Evolutionary conservation across 2,888 invertebrate species (phyloP), one percentile per base, ranked within the genome.

Genomic region (Trypoxylon attenuatum): DNA sequence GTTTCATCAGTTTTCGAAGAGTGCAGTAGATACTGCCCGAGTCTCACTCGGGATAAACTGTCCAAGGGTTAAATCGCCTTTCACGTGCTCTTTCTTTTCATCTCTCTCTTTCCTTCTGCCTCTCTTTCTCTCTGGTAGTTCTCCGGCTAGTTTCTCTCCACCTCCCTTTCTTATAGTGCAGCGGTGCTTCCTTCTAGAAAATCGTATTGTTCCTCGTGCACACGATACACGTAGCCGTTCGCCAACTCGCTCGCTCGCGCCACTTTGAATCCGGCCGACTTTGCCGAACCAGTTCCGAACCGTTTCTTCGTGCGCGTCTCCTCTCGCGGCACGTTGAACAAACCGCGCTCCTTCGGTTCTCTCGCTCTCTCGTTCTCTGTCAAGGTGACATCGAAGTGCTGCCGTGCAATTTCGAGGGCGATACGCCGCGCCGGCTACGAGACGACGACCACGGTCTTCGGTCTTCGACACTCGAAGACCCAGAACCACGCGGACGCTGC

Each of bases 61-160:
- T n/a, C n/a, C n/a, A n/a, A n/a, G n/a, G n/a, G n/a, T 64, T 66
- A 70, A 77, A 77, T 80, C 71, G 73, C 76, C 80, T 79, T 80
- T 80, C 80, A 78, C 80, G 77, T 78, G 73, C 67, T 73, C 69
- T 54, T 6, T 47, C 57, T 62, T 50, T 39, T 45, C 53, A 13
- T 46, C 52, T 33, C 51, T 38, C 45, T 25, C 22, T 45, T 46
- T 53, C 23, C 51, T 41, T 16, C 39, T 21, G 42, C 50, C 33
- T 13, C 66, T 47, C 33, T 55, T 39, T 18, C 45, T 38, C 49
- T 29, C 10, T 5, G 15, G 46, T 42, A 23, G 43, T 46, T 42
- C 13, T 15, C 43, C 41, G 51, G 33, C n/a, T 39, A 25, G 10
- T 53, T 25, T 39, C 42, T 50, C 51, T 58, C 19, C 39, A 10